phyloP scores from a whole-genome alignment of 2,113 vertebrate genomes.

The Harpagus bidentatus region DNA sequence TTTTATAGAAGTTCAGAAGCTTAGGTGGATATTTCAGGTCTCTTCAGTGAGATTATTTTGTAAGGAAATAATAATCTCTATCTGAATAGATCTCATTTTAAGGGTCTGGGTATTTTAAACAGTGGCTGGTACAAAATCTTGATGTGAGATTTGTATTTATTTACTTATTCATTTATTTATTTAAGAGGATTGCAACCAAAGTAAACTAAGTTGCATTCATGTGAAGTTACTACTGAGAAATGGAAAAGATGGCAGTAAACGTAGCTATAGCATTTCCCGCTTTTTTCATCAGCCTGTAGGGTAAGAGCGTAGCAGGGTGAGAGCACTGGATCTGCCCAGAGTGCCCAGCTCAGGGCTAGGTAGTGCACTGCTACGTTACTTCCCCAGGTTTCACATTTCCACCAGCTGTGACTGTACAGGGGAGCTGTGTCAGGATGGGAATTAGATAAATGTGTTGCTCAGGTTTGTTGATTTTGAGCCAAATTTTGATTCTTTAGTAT shows the following conservation, averaged over 20 bases:
- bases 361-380: not conserved
- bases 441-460: not conserved
- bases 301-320: not conserved
- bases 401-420: not conserved
- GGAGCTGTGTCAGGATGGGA: not conserved
- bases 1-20: not conserved
- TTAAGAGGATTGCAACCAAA: not conserved
- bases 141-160: not conserved
- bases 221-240: not conserved
- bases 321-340: not conserved
- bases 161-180: not conserved
- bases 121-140: not conserved
- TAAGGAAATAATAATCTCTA: not conserved
- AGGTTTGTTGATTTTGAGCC: not conserved
- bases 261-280: not conserved
- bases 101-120: not conserved
- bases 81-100: not conserved
- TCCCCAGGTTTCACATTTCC: not conserved
- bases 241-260: not conserved
- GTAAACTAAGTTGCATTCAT: not conserved
- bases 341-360: not conserved
- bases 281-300: not conserved
- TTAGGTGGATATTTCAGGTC: not conserved
- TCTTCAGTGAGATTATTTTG: not conserved
- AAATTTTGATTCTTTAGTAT: not conserved